Base-by-base conservation (phyloP, 2,888 invertebrate genomes). In the Julus scanicus region DNA sequence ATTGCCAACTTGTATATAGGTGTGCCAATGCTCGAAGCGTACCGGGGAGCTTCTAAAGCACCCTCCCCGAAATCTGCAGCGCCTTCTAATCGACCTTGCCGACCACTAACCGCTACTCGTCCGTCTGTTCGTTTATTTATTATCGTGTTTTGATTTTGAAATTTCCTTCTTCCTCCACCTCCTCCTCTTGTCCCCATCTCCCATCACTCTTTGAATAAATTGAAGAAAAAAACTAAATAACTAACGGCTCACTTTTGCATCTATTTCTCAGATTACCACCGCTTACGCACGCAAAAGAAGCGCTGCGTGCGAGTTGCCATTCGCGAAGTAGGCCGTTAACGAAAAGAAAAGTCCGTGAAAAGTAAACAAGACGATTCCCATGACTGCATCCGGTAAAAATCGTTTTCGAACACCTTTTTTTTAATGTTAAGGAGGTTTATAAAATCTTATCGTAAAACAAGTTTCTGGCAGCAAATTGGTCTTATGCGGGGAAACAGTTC, bases 81-180 rank as follows among this genome's bases (percentile, higher is more conserved):
- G 37, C 80, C 13, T 37, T 80, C 80, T 80, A 71, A 80, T 20
- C 80, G 37, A n/a, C 80, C 80, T 80, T 9, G 80, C 80, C 37
- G 13, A 13, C 71, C 80, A 80, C 37, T 80, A 80, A 80, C 80
- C 37, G 37, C 80, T 80, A 15, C 80, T 80, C 80, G 37, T 80
- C 80, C 80, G 37, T 80, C 80, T 80, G 80, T 80, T 37, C 80
- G 80, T 80, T 37, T 80, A 80, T 80, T 80, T 80, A 80, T 80
- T 80, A 37, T 11, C 13, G 37, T 20, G 80, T 80, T 80, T 80
- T 71, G 9, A 8, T 71, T 71, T 71, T 20, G 71, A 29, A 20
- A 13, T 80, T 80, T 37, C 11, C 53, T 11, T 37, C 71, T 20
- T 63, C n/a, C 63, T 71, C 44, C 8, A 1, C 53, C 2, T 37